Evolutionary conservation across 2,888 invertebrate species (phyloP).

Genomic region (Portevinia maculata): DNA sequence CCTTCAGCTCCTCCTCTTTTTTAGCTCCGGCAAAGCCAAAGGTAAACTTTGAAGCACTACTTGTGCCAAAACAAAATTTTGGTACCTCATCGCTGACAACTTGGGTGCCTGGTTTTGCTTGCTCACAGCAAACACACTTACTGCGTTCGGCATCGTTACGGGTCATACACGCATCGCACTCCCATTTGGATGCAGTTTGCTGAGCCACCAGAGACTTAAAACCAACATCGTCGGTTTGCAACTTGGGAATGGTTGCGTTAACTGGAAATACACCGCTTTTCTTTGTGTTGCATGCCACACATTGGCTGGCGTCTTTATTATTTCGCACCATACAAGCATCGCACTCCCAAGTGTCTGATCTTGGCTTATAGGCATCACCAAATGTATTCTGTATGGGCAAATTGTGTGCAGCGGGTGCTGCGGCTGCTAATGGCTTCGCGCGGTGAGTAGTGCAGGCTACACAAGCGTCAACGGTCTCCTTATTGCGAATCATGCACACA

Average conservation of each 20-base stretch:
- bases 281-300: conserved; percentile 84
- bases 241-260: conserved; percentile 57
- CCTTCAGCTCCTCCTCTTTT: conserved; percentile 75
- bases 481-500: conserved; percentile 86
- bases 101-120: conserved; percentile 83
- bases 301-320: conserved; percentile 82
- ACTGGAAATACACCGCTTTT: conserved; percentile 80
- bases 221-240: conserved; percentile 77
- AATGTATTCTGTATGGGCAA: conserved; percentile 76
- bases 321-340: conserved; percentile 85
- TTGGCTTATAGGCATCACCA: conserved; percentile 84
- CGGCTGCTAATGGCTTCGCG: conserved; percentile 59
- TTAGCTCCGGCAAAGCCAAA: conserved; percentile 79
- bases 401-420: background rate
- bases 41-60: conserved; percentile 78
- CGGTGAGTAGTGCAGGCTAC: conserved; percentile 84
- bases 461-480: conserved; percentile 83
- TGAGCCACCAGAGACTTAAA: conserved; percentile 80
- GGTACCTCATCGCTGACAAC: conserved; percentile 74
- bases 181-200: conserved; percentile 84
- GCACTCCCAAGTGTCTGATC: conserved; percentile 85
- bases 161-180: conserved; percentile 86
- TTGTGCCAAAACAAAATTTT: conserved; percentile 79
- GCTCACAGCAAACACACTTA: conserved; percentile 86
- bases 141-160: conserved; percentile 83